These are phyloP conservation scores for Monodelphis domestica DNA, from an alignment of 2,797 vertebrate genomes.

Conservation along the genomic window DNA sequence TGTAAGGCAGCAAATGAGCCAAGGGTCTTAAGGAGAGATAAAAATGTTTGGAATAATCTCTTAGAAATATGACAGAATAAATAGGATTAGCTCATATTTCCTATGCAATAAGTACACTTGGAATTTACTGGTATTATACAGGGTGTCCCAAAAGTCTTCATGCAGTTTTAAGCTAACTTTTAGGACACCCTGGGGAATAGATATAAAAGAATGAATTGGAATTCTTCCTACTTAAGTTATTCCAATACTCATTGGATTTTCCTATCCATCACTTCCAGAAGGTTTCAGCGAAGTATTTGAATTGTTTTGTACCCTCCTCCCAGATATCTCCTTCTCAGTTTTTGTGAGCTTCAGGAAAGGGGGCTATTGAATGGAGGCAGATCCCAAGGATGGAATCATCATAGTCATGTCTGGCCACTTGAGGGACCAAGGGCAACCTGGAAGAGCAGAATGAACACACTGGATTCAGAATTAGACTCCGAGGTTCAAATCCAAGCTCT, in stretches of 20 bases:
- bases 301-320: constrained; percentile 18
- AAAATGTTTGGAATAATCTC: background rate
- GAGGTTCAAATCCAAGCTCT: background rate
- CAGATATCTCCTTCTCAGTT: background rate
- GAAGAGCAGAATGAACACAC: too few species aligned
- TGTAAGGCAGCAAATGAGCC: background rate
- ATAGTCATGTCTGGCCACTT: background rate
- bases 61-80: background rate
- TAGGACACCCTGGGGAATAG: background rate
- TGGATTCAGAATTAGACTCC: too few species aligned
- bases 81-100: background rate
- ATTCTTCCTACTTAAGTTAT: background rate
- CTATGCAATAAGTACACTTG: background rate
- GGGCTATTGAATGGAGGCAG: constrained; percentile 31
- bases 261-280: background rate
- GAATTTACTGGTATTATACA: background rate
- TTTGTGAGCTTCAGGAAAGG: background rate
- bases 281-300: constrained; percentile 3
- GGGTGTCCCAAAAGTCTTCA: background rate
- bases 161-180: background rate
- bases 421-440: background rate
- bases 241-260: background rate
- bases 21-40: background rate
- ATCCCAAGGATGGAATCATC: constrained; percentile 44
- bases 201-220: background rate